Percentiles rank a stretch among this genome's conserved stretches.
These are phyloP conservation scores for Psittacara wagleri DNA, from an alignment of 2,113 vertebrate species.

Conservation along the genomic window DNA sequence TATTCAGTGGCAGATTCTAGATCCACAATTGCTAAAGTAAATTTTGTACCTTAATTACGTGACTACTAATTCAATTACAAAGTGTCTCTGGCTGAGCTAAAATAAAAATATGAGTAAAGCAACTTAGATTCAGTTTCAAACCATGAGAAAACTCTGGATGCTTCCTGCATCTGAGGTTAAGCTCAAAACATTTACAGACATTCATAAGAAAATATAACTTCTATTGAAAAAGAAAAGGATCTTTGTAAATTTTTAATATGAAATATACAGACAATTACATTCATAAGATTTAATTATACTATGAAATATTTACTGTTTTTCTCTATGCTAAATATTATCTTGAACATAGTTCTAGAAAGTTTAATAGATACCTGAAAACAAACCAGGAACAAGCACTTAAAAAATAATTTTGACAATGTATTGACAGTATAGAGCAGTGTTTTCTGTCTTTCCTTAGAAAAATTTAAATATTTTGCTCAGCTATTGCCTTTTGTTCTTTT, in stretches of 20 bases:
- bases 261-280: conserved; percentile 34
- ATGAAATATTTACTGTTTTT: conserved; percentile 55
- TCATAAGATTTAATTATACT: conserved; percentile 49
- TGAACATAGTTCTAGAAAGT: background rate
- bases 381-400: background rate
- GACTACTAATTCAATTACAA: background rate
- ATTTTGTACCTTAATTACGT: background rate
- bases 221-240: background rate
- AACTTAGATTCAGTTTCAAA: background rate
- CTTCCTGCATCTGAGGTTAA: background rate
- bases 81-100: background rate
- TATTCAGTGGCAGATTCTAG: background rate
- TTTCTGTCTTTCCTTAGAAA: background rate
- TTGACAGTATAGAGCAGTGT: background rate
- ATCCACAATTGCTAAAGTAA: background rate
- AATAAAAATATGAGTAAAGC: background rate
- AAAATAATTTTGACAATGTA: background rate
- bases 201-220: background rate
- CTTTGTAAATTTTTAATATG: conserved; percentile 39
- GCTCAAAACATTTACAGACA: background rate
- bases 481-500: background rate
- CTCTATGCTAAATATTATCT: conserved; percentile 10
- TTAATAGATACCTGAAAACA: background rate
- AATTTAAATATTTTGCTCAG: background rate
- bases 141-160: background rate